A percentile compares a stretch with the other conserved stretches of the same genome.
These are phyloP conservation scores for Notechis scutatus DNA, from an alignment of 2,113 vertebrate species.

Conservation along the genomic window DNA sequence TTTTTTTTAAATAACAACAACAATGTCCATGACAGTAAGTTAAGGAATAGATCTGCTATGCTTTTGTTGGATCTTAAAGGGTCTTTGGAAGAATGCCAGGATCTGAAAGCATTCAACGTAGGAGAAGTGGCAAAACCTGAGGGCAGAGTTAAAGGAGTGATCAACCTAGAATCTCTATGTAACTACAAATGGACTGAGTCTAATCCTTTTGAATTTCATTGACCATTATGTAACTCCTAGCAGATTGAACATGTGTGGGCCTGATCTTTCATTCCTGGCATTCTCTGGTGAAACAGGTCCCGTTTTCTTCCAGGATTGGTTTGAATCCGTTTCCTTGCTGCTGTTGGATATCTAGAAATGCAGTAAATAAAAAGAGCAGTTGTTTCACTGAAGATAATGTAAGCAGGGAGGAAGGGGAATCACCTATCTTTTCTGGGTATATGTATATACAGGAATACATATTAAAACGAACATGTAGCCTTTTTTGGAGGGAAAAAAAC, in stretches of 20 bases:
- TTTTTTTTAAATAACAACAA: background rate
- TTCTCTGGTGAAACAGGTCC: background rate
- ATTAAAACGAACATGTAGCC: background rate
- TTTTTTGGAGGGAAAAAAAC: background rate
- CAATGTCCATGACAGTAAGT: background rate
- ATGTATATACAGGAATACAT: background rate
- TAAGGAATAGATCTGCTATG: constrained; percentile 33
- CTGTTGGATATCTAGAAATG: rapidly evolving
- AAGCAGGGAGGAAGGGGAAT: background rate
- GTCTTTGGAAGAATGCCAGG: background rate
- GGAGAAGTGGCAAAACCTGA: background rate
- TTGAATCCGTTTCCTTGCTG: background rate
- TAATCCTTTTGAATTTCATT: background rate
- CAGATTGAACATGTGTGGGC: background rate
- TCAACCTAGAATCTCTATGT: background rate
- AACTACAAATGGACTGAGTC: background rate
- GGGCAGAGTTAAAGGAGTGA: background rate
- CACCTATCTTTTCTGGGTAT: background rate
- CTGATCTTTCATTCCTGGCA: background rate
- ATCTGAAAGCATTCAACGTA: background rate
- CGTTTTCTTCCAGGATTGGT: background rate
- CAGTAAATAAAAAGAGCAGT: rapidly evolving
- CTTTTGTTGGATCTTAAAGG: background rate
- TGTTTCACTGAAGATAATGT: background rate
- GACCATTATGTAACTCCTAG: background rate